Evolutionary conservation across 2,888 invertebrate species (phyloP), one percentile per base, ranked within the genome.

Genomic region (Caenorhabditis panamensis): DNA sequence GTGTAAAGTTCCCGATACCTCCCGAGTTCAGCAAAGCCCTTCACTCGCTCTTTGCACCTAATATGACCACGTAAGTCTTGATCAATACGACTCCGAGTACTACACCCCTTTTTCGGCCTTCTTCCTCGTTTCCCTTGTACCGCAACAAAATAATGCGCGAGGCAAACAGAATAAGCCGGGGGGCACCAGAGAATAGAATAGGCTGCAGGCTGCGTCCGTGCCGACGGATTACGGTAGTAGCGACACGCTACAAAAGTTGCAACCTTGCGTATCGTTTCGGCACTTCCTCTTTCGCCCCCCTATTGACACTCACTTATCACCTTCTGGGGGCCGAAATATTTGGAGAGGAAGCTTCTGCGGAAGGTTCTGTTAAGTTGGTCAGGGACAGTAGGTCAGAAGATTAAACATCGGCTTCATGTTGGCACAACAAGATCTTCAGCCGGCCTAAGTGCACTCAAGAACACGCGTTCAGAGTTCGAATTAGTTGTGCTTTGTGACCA

Each of bases 1-100:
- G 90, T 58, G 89, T 90, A 59, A 89, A 89, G 71, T 89, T 90
- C 63, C 90, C 90, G 53, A 87, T 90, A 82, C 89, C 90, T 22
- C 85, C 85, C 26, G 89, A 90, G 56, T 87, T 90, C 84, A 84
- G 86, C 54, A 82, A 84, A 53, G 87, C 88, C 18, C 69, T 89
- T 20, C 82, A 85, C 56, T 69, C 84, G 20, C 72, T 89, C 31
- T 82, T 88, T 61, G 67, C 87, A 11, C 87, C 88, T 9, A 88
- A 89, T 69, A 83, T 87, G 53, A 85, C 88, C 31, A 86, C 87
- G 88, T 87, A 68, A 77, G 87, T 85, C 16, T 16, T 5, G 20
- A 11, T 37, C 41, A 44, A 56, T 54, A 47, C 36, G 6, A 16
- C 24, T n/a, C 18, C 59, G 28, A 54, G 20, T 16, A 62, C 20